Conservation (phyloP, 2,797 vertebrate species). For the Acipenser transmontanus region DNA sequence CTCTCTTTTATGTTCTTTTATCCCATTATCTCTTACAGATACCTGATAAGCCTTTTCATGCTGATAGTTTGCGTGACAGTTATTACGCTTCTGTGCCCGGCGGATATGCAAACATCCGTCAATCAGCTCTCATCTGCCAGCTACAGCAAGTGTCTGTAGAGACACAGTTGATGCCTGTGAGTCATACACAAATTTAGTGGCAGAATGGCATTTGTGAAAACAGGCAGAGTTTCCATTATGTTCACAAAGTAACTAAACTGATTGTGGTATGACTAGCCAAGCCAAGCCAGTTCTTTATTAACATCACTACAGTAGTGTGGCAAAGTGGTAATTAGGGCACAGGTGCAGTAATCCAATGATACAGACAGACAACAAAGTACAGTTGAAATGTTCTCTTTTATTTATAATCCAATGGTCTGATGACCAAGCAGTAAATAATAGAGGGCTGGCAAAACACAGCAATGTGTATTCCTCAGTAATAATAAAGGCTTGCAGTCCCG, state of each 20-base stretch:
- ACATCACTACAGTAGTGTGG: neutral
- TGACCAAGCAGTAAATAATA: too few species aligned
- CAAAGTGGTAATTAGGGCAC: too few species aligned
- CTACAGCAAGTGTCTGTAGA: neutral
- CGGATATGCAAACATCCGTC: conserved; percentile 2
- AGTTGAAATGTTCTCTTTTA: too few species aligned
- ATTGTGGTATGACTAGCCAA: too few species aligned
- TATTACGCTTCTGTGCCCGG: conserved; percentile 14
- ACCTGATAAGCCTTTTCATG: conserved; percentile 21
- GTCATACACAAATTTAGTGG: neutral
- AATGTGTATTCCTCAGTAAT: too few species aligned
- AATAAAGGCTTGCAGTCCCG: too few species aligned
- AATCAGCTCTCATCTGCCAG: neutral
- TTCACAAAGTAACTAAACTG: neutral
- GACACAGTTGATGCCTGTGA: neutral
- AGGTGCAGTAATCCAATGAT: too few species aligned
- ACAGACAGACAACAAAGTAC: too few species aligned
- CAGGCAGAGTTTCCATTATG: neutral
- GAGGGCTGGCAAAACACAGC: too few species aligned
- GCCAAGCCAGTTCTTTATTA: neutral
- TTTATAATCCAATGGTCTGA: too few species aligned
- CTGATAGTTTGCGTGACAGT: conserved; percentile 19
- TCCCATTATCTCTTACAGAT: conserved; percentile 16
- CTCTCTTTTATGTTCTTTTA: conserved; percentile 4
- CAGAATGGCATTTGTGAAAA: neutral